Evolutionary conservation across 2,797 vertebrate genomes (phyloP), one percentile per base, ranked within the genome.

Genomic region (Echeneis naucrates): DNA sequence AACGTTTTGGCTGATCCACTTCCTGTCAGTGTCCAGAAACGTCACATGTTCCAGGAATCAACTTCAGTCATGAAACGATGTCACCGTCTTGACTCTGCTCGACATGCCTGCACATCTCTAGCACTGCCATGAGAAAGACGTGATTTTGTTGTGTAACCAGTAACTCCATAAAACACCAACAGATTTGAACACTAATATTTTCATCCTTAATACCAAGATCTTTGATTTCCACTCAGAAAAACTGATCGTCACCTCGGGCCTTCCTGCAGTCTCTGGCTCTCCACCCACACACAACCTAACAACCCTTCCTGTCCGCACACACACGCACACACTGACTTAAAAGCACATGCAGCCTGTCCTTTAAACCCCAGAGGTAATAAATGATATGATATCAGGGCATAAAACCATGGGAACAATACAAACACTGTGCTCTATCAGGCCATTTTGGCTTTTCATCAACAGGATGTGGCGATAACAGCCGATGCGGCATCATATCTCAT

Each of bases 401-500:
- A 80, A 74, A 84, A 51, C 77, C 87, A 85, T 88, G 72, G 80
- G 76, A 79, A 92, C 89, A 73, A 61, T 47, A 51, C 70, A 85
- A 86, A 83, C 68, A 78, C 23, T 77, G 83, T 45, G 65, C 62
- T 51, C 45, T 62, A 57, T 38, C 40, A 23, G 33, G 33, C 10
- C 8, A 48, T 78, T 33, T 70, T 27, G 57, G 10, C 2, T 40
- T 40, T 32, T 57, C 13, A 58, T 60, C 32, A 55, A 11, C 35
- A 65, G 33, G 12, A 21, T 24, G 32, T 52, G 52, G 27, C 47
- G 35, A 10, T 26, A 19, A 27, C 32, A 52, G 26, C 16, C 24
- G 51, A 30, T 16, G 45, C 16, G 19, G 26, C 27, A 27, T 54
- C 24, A 19, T 19, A 27, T 50, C 1, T 61, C 14, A 6, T 55